These are phyloP conservation scores for Phataginus tricuspis DNA, from an alignment of 2,797 vertebrate genomes.

Conservation along the genomic window DNA sequence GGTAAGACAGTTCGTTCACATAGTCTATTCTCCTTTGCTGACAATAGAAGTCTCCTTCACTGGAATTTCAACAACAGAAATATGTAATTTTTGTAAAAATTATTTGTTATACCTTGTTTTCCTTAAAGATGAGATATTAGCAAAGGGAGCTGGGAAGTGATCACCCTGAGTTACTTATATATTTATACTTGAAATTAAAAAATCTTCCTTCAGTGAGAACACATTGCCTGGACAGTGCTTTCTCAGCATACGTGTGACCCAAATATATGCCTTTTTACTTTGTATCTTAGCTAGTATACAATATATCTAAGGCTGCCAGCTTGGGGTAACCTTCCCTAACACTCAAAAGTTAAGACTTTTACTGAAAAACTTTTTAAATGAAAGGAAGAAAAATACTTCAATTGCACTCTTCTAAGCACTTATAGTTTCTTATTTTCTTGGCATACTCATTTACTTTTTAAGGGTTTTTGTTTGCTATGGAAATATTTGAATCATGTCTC, in stretches of 20 bases:
- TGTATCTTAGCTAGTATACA: not conserved
- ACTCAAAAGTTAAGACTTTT: not conserved
- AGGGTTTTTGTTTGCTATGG: not conserved
- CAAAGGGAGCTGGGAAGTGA: not conserved
- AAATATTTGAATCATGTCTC: not conserved
- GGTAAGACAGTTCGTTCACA: not conserved
- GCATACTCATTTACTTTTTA: not conserved
- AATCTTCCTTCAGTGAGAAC: not conserved
- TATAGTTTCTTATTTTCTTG: not conserved
- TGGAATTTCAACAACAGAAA: not conserved
- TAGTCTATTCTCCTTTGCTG: not conserved
- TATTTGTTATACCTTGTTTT: not conserved
- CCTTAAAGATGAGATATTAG: not conserved
- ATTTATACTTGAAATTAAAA: not conserved
- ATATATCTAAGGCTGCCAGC: not conserved
- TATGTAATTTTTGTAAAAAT: not conserved
- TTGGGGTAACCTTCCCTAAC: not conserved
- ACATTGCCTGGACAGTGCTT: not conserved
- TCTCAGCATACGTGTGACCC: accelerated
- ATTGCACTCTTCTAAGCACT: not conserved
- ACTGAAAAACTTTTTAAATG: not conserved
- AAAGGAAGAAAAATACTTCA: not conserved
- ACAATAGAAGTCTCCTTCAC: not conserved
- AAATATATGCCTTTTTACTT: not conserved
- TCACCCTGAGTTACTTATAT: not conserved